A percentile compares a stretch with the other conserved stretches of the same genome.
phyloP scores from a whole-genome alignment of 2,888 invertebrate genomes.

The Himalopsyche japonica region DNA sequence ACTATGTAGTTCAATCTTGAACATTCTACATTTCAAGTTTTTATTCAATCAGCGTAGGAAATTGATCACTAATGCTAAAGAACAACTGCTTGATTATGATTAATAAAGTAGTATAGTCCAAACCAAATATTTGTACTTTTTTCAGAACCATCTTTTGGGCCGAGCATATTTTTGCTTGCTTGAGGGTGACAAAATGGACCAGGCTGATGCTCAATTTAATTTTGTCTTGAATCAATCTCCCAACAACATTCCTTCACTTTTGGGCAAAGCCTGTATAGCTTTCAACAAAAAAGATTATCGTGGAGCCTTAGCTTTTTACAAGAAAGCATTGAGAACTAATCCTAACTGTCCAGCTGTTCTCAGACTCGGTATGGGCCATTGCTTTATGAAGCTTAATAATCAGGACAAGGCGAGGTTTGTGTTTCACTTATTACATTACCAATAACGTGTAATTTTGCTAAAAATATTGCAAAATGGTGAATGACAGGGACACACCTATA shows the following conservation, averaged over 20 bases:
- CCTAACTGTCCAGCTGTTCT: constrained; percentile 97
- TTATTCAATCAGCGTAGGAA: too few relatives aligned
- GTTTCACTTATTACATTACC: too few relatives aligned
- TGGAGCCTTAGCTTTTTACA: constrained; percentile 95
- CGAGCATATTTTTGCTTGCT: constrained; percentile 97
- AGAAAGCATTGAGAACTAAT: constrained; percentile 94
- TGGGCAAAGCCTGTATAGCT: constrained; percentile 98
- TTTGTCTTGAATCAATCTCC: constrained; percentile 95
- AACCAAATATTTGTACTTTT: constrained; percentile 25
- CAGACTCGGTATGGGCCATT: constrained; percentile 97
- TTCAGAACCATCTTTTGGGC: constrained; percentile 92
- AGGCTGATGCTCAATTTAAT: constrained; percentile 99
- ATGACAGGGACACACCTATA: too few relatives aligned
- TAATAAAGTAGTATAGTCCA: neutral
- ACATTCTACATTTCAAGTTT: too few relatives aligned
- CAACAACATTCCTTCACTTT: constrained; percentile 93
- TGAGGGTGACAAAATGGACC: constrained; percentile 99
- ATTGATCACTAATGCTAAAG: too few relatives aligned
- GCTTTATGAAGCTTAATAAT: constrained; percentile 94
- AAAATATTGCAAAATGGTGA: too few relatives aligned
- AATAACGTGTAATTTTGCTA: too few relatives aligned
- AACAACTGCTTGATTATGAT: too few relatives aligned
- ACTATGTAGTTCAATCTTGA: too few relatives aligned
- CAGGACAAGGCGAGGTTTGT: constrained; percentile 87
- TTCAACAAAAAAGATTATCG: constrained; percentile 97